A percentile compares a stretch with the other conserved stretches of the same genome.
Evolutionary conservation across 2,888 invertebrate species (phyloP).

Genomic region (Agrotis puta): DNA sequence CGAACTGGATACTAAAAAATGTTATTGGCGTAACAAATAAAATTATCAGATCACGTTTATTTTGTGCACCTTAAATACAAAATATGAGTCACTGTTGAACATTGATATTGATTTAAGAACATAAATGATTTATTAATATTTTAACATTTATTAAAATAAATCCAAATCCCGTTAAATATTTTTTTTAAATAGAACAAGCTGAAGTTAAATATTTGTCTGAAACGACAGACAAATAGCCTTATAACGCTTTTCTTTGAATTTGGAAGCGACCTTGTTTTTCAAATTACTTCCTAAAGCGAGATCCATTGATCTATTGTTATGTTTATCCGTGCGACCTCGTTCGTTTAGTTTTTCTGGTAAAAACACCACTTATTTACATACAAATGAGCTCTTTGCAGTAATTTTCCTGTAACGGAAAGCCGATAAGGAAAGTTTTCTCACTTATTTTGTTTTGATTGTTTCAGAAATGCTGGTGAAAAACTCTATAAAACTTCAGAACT

Average conservation of each 20-base stretch:
- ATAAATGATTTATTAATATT: too few species aligned
- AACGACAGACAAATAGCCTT: conserved; percentile 39
- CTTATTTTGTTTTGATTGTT: background rate
- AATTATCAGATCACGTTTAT: too few species aligned
- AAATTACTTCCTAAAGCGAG: conserved; percentile 63
- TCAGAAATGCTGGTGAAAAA: too few species aligned
- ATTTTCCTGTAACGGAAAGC: conserved; percentile 31
- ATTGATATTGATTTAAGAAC: too few species aligned
- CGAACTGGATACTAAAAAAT: background rate
- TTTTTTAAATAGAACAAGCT: conserved; percentile 33
- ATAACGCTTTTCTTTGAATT: conserved; percentile 56
- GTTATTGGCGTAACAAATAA: too few species aligned
- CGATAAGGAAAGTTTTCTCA: background rate
- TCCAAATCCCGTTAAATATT: background rate
- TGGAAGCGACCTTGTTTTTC: conserved; percentile 55
- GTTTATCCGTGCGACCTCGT: conserved; percentile 44
- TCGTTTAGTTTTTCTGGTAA: conserved; percentile 52
- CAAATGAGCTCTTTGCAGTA: conserved; percentile 19
- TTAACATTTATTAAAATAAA: too few species aligned
- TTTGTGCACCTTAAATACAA: background rate
- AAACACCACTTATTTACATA: conserved; percentile 47
- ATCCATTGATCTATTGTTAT: conserved; percentile 56
- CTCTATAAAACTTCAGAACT: background rate
- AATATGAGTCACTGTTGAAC: too few species aligned
- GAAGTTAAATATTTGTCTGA: conserved; percentile 18